A percentile compares a stretch with the other conserved stretches of the same genome.
Conservation (phyloP, 2,797 vertebrate genomes). For the Micropoecilia bifurca region DNA sequence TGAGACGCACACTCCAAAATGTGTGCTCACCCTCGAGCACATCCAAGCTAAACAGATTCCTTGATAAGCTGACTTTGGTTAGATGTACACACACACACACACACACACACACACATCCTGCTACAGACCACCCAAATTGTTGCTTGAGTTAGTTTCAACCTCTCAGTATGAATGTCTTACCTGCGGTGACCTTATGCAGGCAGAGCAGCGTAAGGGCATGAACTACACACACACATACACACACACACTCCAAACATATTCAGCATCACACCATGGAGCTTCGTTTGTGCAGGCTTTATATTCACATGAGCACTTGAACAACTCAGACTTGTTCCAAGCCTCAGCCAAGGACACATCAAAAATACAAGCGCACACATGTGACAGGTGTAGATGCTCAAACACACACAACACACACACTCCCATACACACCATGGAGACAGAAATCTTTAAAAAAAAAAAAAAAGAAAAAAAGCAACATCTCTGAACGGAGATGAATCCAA, state of each 20-base stretch:
- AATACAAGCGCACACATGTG: conserved; percentile 38
- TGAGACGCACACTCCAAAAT: conserved; percentile 56
- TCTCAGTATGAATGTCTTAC: conserved; percentile 67
- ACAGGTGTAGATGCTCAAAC: conserved; percentile 33
- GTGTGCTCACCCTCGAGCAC: conserved; percentile 60
- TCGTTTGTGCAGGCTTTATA: conserved; percentile 53
- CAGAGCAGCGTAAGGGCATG: conserved; percentile 49
- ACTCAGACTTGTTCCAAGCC: conserved; percentile 58
- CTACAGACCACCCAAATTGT: conserved; percentile 44
- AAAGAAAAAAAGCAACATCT: conserved; percentile 58
- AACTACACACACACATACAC: conserved; percentile 20
- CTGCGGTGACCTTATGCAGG: conserved; percentile 54
- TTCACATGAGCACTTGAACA: conserved; percentile 51
- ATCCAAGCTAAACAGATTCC: conserved; percentile 66
- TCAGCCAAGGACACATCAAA: conserved; percentile 70
- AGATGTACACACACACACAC: conserved; percentile 18
- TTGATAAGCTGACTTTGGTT: conserved; percentile 60
- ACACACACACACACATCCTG: conserved; percentile 23
- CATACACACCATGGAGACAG: conserved; percentile 49
- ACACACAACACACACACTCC: neutral
- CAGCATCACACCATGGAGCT: conserved; percentile 33
- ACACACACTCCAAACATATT: conserved; percentile 15
- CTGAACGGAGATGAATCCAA: conserved; percentile 62
- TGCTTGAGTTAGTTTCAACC: conserved; percentile 57
- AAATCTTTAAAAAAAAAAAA: conserved; percentile 60